Conservation (phyloP, 2,797 vertebrate species). For the Chrysocyon brachyurus region DNA sequence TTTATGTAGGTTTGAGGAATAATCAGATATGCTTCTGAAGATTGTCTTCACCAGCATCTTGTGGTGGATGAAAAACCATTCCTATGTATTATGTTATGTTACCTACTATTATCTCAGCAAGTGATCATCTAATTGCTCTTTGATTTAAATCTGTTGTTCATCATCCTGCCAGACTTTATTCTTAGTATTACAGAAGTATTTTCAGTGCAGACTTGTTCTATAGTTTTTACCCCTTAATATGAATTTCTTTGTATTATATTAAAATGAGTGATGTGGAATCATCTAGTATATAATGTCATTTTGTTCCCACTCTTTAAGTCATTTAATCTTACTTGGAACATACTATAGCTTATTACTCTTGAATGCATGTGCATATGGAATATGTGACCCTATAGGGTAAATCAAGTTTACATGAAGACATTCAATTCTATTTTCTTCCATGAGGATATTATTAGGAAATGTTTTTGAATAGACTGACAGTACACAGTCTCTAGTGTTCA, state of each 20-base stretch:
- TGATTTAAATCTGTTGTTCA: neutral
- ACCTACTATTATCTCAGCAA: neutral
- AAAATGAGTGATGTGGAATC: constrained; percentile 77
- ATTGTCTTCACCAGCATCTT: neutral
- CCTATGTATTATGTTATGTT: neutral
- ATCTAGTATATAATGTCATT: constrained; percentile 68
- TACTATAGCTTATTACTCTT: constrained; percentile 69
- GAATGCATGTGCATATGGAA: constrained; percentile 60
- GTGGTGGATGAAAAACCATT: neutral
- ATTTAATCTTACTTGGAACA: constrained; percentile 81
- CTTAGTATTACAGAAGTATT: constrained; percentile 56
- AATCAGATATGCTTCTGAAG: neutral
- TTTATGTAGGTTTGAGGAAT: neutral
- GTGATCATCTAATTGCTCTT: neutral
- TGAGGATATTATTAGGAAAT: neutral
- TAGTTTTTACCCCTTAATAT: constrained; percentile 29
- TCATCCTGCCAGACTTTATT: neutral
- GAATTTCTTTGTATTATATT: constrained; percentile 75
- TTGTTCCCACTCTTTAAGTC: constrained; percentile 76
- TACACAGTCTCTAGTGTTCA: neutral
- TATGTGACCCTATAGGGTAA: neutral
- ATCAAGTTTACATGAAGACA: neutral
- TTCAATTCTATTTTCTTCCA: constrained; percentile 36
- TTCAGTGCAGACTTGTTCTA: constrained; percentile 69
- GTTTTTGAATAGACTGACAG: neutral